Evolutionary conservation across 2,113 vertebrate genomes (phyloP).

Genomic region (Paradisaea rubra): DNA sequence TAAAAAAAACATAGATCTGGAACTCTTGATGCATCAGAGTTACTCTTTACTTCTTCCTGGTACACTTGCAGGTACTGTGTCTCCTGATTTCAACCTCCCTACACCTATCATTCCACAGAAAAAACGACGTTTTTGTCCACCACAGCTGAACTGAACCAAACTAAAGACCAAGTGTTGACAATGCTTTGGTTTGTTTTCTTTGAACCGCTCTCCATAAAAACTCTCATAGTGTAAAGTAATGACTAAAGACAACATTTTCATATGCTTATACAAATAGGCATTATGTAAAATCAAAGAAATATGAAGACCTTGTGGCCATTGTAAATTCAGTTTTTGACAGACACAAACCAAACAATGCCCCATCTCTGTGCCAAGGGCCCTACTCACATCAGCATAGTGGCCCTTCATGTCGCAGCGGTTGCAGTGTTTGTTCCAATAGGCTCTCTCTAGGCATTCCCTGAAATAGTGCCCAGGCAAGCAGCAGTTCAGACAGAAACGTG

Average conservation of each 20-base stretch:
- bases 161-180: neutral
- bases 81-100: neutral
- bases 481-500: slow-evolving; percentile 85
- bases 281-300: neutral
- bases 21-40: neutral
- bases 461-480: slow-evolving; percentile 79
- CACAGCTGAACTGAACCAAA: neutral
- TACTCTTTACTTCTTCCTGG: neutral
- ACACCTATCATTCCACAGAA: neutral
- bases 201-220: neutral
- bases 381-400: slow-evolving; percentile 91
- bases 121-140: neutral
- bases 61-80: fast-evolving
- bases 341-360: fast-evolving
- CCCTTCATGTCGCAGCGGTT: slow-evolving; percentile 87
- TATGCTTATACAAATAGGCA: neutral
- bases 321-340: neutral
- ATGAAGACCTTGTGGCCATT: fast-evolving
- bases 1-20: fast-evolving
- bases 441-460: slow-evolving; percentile 77
- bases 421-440: slow-evolving; percentile 83
- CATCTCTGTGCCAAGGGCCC: neutral
- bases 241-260: neutral
- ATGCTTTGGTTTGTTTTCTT: neutral
- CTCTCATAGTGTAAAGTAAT: fast-evolving